Conservation (phyloP, 2,888 invertebrate species). For the Fissipunctia ypsillon region DNA sequence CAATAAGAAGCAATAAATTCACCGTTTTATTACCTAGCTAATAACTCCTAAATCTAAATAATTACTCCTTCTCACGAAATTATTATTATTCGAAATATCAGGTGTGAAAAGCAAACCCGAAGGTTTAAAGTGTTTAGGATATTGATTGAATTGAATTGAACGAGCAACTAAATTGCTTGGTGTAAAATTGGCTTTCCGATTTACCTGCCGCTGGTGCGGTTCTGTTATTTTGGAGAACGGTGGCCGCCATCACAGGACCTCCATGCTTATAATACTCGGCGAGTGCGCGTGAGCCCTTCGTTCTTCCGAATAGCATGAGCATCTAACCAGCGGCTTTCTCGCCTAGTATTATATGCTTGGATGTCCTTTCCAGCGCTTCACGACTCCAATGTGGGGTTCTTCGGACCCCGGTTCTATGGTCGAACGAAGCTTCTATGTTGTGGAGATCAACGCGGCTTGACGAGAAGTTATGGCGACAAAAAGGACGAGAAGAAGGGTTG, state of each 20-base stretch:
- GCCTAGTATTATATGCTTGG: slow-evolving; percentile 86
- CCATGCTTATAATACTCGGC: slow-evolving; percentile 86
- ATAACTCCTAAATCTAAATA: too few species aligned
- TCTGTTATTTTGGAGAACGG: slow-evolving; percentile 87
- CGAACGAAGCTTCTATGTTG: slow-evolving; percentile 71
- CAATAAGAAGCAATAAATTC: neutral
- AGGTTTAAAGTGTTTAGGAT: neutral
- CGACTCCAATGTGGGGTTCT: slow-evolving; percentile 62
- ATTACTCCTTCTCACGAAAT: too few species aligned
- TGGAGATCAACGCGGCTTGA: slow-evolving; percentile 72
- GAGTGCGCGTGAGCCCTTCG: slow-evolving; percentile 76
- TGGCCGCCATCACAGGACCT: slow-evolving; percentile 80
- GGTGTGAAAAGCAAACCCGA: too few species aligned
- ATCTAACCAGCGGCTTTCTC: slow-evolving; percentile 76
- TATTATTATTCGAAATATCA: too few species aligned
- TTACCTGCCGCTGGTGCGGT: slow-evolving; percentile 71
- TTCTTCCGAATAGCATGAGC: slow-evolving; percentile 84
- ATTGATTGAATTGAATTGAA: neutral
- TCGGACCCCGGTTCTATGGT: slow-evolving; percentile 62
- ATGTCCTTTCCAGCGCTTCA: slow-evolving; percentile 83
- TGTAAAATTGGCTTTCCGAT: slow-evolving; percentile 19
- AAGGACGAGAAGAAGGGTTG: slow-evolving; percentile 67
- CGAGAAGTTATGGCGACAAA: slow-evolving; percentile 73
- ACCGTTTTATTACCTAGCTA: too few species aligned
- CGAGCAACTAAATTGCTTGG: slow-evolving; percentile 12